Evolutionary conservation across 1,140 invertebrate genomes (phyloP).

Genomic region (Bombus cullumanus): DNA sequence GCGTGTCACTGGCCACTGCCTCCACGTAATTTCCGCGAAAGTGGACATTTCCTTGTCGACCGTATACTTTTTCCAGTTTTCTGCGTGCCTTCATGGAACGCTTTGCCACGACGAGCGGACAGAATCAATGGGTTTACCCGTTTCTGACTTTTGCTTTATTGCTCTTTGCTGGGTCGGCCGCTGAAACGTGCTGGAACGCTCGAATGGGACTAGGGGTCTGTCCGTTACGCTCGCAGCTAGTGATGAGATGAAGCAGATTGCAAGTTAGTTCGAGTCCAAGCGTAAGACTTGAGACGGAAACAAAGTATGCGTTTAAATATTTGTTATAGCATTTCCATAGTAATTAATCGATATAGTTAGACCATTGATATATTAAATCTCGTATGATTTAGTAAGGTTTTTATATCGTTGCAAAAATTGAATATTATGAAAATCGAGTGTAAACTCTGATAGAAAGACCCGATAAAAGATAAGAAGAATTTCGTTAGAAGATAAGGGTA

Average conservation of each 20-base stretch:
- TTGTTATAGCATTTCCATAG: no score
- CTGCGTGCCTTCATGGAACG: not conserved
- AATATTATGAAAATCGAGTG: no score
- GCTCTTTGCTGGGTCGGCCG: not conserved
- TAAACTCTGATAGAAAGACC: no score
- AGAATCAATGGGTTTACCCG: not conserved
- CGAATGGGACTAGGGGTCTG: not conserved
- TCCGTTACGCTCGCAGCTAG: not conserved
- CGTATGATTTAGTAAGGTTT: no score
- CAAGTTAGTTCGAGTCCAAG: not conserved
- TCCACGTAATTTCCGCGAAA: constrained; percentile 24
- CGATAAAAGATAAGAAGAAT: no score
- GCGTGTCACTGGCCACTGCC: constrained; percentile 40
- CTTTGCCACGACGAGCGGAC: not conserved
- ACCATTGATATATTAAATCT: no score
- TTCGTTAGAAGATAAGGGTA: no score
- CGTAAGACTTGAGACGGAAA: no score
- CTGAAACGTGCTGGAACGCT: not conserved
- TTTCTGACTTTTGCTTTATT: not conserved
- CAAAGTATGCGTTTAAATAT: no score
- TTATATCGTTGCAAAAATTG: no score
- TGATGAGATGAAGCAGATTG: not conserved
- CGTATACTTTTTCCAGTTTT: not conserved
- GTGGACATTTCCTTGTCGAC: constrained; percentile 12
- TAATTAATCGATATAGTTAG: no score